Percentiles rank a stretch among this genome's conserved stretches.
These are phyloP conservation scores for Corythaixoides concolor DNA, from an alignment of 2,113 vertebrate species.

Conservation along the genomic window DNA sequence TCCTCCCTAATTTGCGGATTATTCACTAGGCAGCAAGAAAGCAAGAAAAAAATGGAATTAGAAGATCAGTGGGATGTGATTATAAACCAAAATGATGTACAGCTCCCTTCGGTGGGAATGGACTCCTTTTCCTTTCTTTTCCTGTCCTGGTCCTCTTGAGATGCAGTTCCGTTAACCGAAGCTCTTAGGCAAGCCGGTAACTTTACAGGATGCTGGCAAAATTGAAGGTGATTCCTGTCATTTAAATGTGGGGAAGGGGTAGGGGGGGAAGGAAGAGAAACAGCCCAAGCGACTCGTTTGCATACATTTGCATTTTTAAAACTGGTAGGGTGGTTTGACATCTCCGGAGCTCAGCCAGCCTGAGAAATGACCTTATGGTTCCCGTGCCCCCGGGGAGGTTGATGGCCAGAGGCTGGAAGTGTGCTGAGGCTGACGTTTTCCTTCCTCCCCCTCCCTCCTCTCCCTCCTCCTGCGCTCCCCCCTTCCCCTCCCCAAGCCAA, in stretches of 20 bases:
- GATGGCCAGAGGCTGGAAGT: conserved; percentile 12
- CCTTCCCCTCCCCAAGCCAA: background rate
- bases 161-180: background rate
- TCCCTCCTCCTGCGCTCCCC: background rate
- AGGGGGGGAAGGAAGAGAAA: background rate
- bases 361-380: conserved; percentile 59
- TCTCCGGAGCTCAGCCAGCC: background rate
- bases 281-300: background rate
- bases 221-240: conserved; percentile 51
- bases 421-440: background rate
- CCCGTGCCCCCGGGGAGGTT: conserved; percentile 8
- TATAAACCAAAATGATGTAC: background rate
- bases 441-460: conserved; percentile 6
- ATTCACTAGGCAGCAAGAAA: background rate
- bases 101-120: background rate
- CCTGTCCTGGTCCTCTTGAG: background rate
- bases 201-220: conserved; percentile 24
- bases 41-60: background rate
- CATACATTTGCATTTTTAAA: conserved; percentile 37
- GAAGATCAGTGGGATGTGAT: background rate
- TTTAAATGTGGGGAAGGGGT: background rate
- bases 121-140: background rate
- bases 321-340: conserved; percentile 23
- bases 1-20: background rate
- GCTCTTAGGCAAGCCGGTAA: background rate